These are phyloP conservation scores for Glyptemys insculpta DNA, from an alignment of 2,797 vertebrate genomes.

Conservation along the genomic window DNA sequence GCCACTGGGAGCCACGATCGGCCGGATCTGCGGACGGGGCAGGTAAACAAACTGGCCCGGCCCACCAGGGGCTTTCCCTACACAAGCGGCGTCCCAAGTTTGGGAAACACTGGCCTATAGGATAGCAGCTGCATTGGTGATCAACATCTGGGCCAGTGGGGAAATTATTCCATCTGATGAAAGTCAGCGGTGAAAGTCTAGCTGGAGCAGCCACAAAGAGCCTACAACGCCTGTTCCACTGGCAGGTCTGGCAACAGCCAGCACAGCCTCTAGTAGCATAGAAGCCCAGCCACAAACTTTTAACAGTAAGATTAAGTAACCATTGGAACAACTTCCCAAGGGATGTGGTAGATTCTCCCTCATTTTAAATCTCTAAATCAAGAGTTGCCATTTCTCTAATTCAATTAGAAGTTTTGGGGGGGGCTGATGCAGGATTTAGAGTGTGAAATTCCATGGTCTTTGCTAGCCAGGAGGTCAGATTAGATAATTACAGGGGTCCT, in stretches of 20 bases:
- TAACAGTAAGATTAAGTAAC: neutral
- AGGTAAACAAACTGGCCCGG: no score
- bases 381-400: neutral
- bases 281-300: neutral
- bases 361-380: neutral
- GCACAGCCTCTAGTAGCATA: neutral
- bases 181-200: neutral
- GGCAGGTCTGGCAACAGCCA: neutral
- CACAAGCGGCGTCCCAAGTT: no score
- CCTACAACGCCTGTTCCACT: fast-evolving
- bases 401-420: neutral
- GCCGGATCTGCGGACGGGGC: no score
- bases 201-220: neutral
- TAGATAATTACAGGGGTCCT: neutral
- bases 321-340: neutral
- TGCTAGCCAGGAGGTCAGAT: neutral
- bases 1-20: no score
- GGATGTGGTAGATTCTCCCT: neutral
- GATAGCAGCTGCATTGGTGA: fast-evolving
- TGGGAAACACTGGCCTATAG: neutral
- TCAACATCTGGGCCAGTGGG: neutral
- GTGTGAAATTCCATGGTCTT: neutral
- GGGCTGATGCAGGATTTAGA: neutral
- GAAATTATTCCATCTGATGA: neutral
- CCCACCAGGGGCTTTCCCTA: no score